Conservation (phyloP, 2,888 invertebrate genomes). For the Drosophila tripunctata region DNA sequence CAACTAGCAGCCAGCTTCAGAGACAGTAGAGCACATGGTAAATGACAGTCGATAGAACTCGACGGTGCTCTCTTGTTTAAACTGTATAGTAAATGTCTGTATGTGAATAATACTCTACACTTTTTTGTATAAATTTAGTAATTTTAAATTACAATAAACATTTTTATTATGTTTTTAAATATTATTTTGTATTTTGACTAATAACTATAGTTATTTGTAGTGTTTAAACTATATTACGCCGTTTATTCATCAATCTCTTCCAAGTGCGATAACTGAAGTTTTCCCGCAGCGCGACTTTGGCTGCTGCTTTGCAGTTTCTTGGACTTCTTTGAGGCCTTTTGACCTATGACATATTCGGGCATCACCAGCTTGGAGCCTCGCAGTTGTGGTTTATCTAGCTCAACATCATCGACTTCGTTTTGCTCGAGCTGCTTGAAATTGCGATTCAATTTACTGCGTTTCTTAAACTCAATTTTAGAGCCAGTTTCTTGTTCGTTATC, state of each 20-base stretch:
- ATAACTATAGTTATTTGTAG: no score
- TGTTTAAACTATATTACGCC: conserved; percentile 18
- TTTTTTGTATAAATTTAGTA: no score
- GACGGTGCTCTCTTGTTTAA: no score
- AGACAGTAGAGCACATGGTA: no score
- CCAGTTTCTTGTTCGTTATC: background rate
- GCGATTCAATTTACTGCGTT: conserved; percentile 79
- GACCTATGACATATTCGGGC: conserved; percentile 93
- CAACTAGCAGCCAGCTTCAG: no score
- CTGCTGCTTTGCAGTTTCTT: conserved; percentile 71
- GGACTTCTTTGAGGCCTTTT: conserved; percentile 83
- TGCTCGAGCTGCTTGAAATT: conserved; percentile 70
- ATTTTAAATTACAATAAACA: conserved; percentile 19
- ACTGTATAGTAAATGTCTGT: conserved; percentile 3
- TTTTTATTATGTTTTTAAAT: conserved; percentile 4
- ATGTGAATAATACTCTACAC: no score
- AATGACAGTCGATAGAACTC: no score
- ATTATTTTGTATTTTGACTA: no score
- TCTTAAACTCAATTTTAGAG: conserved; percentile 81
- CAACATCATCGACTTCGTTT: conserved; percentile 72
- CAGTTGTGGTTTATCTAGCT: conserved; percentile 85
- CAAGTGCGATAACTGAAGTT: conserved; percentile 86
- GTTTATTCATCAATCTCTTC: conserved; percentile 78
- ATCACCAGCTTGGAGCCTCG: conserved; percentile 89
- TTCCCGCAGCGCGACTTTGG: conserved; percentile 78